A percentile compares a stretch with the other conserved stretches of the same genome.
Evolutionary conservation across 2,797 vertebrate species (phyloP).

Genomic region (Huso huso): DNA sequence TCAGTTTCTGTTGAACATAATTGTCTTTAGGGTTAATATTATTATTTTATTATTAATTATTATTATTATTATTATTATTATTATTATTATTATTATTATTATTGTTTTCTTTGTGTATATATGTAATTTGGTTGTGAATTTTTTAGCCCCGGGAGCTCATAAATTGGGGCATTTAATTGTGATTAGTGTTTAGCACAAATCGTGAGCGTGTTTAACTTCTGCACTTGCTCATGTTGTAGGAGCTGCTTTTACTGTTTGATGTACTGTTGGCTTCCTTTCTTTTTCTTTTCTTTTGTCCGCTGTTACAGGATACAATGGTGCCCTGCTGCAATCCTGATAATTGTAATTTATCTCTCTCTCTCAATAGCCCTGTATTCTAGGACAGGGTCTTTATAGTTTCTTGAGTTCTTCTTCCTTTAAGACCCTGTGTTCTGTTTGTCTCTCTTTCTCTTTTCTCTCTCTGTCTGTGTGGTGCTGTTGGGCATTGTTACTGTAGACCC

Average conservation of each 20-base stretch:
- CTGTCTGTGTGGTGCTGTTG: slow-evolving; percentile 39
- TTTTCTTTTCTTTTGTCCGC: slow-evolving; percentile 46
- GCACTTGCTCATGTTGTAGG: slow-evolving; percentile 71
- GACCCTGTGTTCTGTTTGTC: slow-evolving; percentile 32
- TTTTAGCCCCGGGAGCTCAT: slow-evolving; percentile 55
- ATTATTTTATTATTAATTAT: slow-evolving; percentile 46
- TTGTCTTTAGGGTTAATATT: slow-evolving; percentile 68
- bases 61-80: slow-evolving; percentile 33
- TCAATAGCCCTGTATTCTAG: slow-evolving; percentile 27
- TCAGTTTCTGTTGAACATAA: slow-evolving; percentile 70
- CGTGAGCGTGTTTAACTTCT: slow-evolving; percentile 69
- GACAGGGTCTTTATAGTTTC: slow-evolving; percentile 21
- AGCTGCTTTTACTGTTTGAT: slow-evolving; percentile 53
- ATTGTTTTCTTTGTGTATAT: slow-evolving; percentile 48
- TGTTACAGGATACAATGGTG: slow-evolving; percentile 50
- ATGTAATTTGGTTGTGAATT: slow-evolving; percentile 66
- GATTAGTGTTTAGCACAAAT: slow-evolving; percentile 73
- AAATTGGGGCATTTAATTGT: slow-evolving; percentile 62
- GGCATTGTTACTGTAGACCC: slow-evolving; percentile 32
- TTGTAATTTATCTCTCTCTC: slow-evolving; percentile 31
- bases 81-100: slow-evolving; percentile 25
- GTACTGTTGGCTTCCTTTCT: slow-evolving; percentile 42
- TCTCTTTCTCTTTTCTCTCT: slow-evolving; percentile 25
- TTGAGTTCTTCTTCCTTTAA: slow-evolving; percentile 20
- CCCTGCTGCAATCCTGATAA: slow-evolving; percentile 61